phyloP scores from a whole-genome alignment of 2,113 vertebrate genomes.

The Elephantulus edwardii region DNA sequence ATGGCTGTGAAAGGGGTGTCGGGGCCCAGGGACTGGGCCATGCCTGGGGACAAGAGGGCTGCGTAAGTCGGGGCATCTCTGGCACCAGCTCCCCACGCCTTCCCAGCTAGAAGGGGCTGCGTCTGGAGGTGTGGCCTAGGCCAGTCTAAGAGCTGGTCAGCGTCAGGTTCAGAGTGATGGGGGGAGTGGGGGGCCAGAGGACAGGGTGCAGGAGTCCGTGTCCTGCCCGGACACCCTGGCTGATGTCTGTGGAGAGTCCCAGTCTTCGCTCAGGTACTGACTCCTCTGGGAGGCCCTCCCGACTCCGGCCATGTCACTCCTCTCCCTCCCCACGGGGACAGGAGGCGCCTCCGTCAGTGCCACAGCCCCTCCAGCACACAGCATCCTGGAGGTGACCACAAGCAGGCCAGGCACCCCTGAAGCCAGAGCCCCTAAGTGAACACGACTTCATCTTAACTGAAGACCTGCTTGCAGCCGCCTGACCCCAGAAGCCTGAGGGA shows the following conservation, averaged over 20 bases:
- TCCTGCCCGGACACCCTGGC: accelerated
- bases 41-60: slow-evolving; percentile 81
- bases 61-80: not conserved
- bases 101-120: not conserved
- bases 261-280: not conserved
- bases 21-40: slow-evolving; percentile 91
- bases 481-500: not conserved
- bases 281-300: not conserved
- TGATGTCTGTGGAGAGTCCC: too few species aligned
- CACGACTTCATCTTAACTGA: not conserved
- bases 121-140: not conserved
- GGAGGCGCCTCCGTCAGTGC: not conserved
- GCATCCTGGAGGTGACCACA: not conserved
- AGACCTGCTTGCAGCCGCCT: not conserved
- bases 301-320: not conserved
- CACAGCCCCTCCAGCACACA: not conserved
- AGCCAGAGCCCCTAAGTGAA: too few species aligned
- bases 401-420: not conserved
- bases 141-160: not conserved
- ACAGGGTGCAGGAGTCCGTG: not conserved
- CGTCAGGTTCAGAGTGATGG: not conserved
- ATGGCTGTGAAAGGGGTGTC: slow-evolving; percentile 95
- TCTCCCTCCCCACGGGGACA: too few species aligned
- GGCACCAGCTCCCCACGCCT: not conserved
- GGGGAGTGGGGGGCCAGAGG: not conserved